Evolutionary conservation across 2,888 invertebrate species (phyloP), one percentile per base, ranked within the genome.

Genomic region (Blomia tropicalis): DNA sequence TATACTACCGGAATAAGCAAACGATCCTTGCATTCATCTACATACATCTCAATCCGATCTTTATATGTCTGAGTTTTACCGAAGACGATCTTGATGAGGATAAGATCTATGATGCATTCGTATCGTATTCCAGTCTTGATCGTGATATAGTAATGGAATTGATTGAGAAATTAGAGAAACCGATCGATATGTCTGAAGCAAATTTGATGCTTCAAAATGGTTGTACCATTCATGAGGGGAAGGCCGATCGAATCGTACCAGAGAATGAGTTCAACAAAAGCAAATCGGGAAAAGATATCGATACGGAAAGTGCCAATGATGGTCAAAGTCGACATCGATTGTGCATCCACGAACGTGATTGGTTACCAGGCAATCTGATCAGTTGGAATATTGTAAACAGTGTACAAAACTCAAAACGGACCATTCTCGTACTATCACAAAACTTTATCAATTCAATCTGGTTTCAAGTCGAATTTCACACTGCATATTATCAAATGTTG

Each of bases 281-380:
- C 1, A 27, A 27, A 19, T 23, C 43, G 7, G 11, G 14, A 4
- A 53, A 54, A 19, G 25, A 41, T n/a, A 61, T 43, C 19, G 51
- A 43, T 32, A 23, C 43, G 17, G 43, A 54, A 27, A 23, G 25
- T 27, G 11, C 14, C 29, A 32, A 43, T 23, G 31, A 63, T 4
- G 64, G 58, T 27, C 63, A 63, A 4, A 64, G 63, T 1, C 61
- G 58, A 36, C 68, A 66, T 43, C 63, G 66, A 31, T 31, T 70
- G 0, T 70, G 70, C 59, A 68, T 70, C 22, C 69, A 70, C 51
- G 70, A 70, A 58, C 62, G 70, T 29, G 69, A 70, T 64, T 70
- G 70, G 70, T 61, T 70, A 19, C 68, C 69, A 2, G 70, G 70
- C 4, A 65, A 69, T 62, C 65, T 64, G 23, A 70, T 70, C 32